Base-by-base conservation (phyloP, 2,888 invertebrate genomes). In the Drosophila subquinaria region DNA sequence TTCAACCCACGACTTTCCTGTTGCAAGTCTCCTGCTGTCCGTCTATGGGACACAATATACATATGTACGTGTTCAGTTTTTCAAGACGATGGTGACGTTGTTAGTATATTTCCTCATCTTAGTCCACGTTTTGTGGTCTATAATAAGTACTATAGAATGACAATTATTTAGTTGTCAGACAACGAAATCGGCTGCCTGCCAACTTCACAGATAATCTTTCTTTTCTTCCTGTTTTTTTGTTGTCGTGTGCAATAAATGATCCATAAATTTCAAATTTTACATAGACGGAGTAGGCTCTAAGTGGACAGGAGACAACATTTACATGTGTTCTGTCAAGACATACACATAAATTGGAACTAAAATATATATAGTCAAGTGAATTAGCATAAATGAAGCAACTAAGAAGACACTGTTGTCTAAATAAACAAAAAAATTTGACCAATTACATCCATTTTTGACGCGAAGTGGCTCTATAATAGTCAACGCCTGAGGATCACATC, bases 21-120 rank as follows among this genome's bases (percentile, higher is more conserved):
- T 56, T 42, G 52, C 53, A 61, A 52, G 57, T 62, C 55, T 3
- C 8, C 11, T 27, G 30, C 53, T 52, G 40, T 43, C 50, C 27
- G 36, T 23, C 11, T 33, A 17, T 30, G 27, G 15, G n/a, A 9
- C 61, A 52, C 33, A 17, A 42, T 35, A 42, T n/a, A n/a, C n/a
- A n/a, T 69, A 56, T 35, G 81, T 66, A 71, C 69, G 77, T 84
- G 82, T 51, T 47, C 15, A 13, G 48, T 11, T 17, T 10, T 10
- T 20, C 15, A 43, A 15, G n/a, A n/a, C n/a, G n/a, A 8, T 11
- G 23, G 1, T 38, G 15, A 15, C 2, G 10, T 40, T 15, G 15
- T 42, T 42, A 17, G 4, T 36, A 17, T 27, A 42, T 45, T 43
- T 9, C 20, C 48, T 15, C 42, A 52, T 33, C 9, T 43, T 33